phyloP scores from a whole-genome alignment of 2,113 vertebrate genomes.

The Butastur rufipennis region DNA sequence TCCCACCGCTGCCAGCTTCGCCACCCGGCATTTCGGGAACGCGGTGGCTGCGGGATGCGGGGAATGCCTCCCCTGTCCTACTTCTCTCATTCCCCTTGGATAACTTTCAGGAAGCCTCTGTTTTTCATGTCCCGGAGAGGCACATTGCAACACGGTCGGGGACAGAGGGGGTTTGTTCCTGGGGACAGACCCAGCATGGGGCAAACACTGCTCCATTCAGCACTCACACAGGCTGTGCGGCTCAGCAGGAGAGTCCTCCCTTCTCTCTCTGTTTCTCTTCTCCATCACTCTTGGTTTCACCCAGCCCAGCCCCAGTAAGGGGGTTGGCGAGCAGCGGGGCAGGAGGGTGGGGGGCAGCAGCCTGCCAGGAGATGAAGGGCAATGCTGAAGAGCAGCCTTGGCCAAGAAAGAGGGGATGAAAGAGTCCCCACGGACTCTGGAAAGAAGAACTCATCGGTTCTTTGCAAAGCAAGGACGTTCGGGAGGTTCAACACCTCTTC shows the following conservation, averaged over 20 bases:
- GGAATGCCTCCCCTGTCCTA: neutral
- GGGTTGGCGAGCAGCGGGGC: fast-evolving
- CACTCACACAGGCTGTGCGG: neutral
- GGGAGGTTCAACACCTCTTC: neutral
- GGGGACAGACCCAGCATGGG: fast-evolving
- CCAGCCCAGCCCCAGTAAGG: neutral
- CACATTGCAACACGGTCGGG: fast-evolving
- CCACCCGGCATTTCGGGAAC: neutral
- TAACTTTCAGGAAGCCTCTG: neutral
- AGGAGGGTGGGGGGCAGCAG: neutral
- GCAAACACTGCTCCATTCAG: neutral
- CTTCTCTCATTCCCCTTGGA: fast-evolving
- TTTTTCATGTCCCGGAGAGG: neutral
- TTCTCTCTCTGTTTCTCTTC: neutral
- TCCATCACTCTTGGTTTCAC: neutral
- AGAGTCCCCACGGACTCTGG: fast-evolving
- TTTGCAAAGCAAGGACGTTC: neutral
- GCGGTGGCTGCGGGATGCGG: neutral
- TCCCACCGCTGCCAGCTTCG: neutral
- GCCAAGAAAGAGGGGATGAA: neutral
- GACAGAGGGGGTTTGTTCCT: neutral
- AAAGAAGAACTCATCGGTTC: neutral
- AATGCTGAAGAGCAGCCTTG: neutral
- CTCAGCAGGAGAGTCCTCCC: neutral
- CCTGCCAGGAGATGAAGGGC: neutral